These are phyloP conservation scores for Petrocephalus microphthalmus DNA, from an alignment of 2,113 vertebrate genomes.

Conservation along the genomic window DNA sequence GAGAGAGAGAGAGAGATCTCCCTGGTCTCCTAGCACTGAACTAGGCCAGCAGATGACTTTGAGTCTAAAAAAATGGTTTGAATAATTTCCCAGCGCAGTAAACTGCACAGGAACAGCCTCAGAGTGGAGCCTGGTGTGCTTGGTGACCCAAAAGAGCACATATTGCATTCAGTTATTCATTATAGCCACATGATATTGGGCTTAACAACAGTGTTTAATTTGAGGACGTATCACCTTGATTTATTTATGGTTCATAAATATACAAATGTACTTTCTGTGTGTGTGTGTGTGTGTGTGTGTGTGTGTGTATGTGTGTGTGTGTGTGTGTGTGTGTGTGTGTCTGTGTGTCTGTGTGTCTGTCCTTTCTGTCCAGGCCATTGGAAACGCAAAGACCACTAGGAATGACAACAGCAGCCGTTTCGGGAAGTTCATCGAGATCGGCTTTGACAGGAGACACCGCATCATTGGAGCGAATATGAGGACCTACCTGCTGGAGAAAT, in stretches of 20 bases:
- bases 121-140: background rate
- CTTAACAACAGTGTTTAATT: background rate
- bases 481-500: constrained; percentile 96
- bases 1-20: background rate
- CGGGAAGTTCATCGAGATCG: constrained; percentile 97
- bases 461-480: constrained; percentile 98
- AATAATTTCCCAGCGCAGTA: background rate
- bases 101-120: background rate
- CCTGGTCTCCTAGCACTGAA: background rate
- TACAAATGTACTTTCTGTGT: background rate
- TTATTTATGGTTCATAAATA: background rate
- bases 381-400: constrained; percentile 95
- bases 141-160: constrained; percentile 3
- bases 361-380: constrained; percentile 73
- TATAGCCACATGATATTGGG: background rate
- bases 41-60: constrained; percentile 20
- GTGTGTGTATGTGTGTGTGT: background rate
- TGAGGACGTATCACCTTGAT: background rate
- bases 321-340: background rate
- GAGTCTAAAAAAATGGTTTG: background rate
- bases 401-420: constrained; percentile 99
- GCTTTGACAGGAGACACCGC: constrained; percentile 83
- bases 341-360: background rate
- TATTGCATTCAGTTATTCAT: background rate
- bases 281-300: background rate